Base-by-base conservation (phyloP, 2,888 invertebrate genomes). In the Abscondita cerata region DNA sequence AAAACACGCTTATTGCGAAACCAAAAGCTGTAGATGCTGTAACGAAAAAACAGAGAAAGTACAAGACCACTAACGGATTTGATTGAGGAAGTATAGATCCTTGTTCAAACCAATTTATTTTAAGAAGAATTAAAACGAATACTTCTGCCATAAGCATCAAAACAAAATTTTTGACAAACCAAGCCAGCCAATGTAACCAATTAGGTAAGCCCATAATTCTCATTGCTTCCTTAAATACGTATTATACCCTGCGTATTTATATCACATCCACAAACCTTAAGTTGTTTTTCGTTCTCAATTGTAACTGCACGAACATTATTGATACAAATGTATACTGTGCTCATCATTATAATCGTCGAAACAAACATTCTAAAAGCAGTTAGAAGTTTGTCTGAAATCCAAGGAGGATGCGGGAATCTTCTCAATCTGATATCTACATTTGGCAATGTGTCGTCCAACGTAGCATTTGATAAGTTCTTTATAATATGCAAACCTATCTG, bases 131-230 rank as follows among this genome's bases (percentile, higher is more conserved):
- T 1, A 84, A 80, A 18, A 89, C 83, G 0, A 87, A 68, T 13
- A 83, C 67, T 0, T 86, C 81, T 0, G 88, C 84, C 36, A 91
- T 76, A 1, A 87, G 70, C 36, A 91, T 80, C 76, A 88, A 88
- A 6, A 88, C 69, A 67, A 91, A 86, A 63, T 89, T 87, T 76
- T 91, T 92, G 48, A 87, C 81, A 78, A 92, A 93, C 92, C 94
- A 93, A 0, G 93, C 92, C 0, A 84, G 80, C 93, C 95, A 94
- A 74, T 94, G 93, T 48, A 93, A 77, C 90, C 91, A 93, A 68
- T 88, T 89, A 5, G 87, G 86, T 4, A 95, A 79, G 0, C 95
- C 95, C 94, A 95, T 94, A 75, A 95, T 91, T 82, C 92, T 93
- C 93, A 95, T 92, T 0, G 91, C 89, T 84, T 94, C 94, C 89